These are phyloP conservation scores for Aix galericulata DNA, from an alignment of 2,113 vertebrate genomes.

Conservation along the genomic window DNA sequence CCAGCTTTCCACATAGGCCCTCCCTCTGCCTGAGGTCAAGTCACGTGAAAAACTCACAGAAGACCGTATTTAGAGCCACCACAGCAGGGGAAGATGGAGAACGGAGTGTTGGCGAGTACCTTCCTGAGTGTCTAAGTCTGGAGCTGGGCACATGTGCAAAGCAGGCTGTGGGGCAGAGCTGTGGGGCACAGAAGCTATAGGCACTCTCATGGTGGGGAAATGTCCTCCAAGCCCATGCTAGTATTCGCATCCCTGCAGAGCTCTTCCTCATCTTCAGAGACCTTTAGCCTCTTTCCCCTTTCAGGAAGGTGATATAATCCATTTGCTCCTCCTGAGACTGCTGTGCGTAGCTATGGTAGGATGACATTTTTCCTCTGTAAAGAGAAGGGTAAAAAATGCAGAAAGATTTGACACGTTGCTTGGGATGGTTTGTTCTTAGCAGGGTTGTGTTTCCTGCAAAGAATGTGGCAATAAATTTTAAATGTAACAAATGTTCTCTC, in stretches of 20 bases:
- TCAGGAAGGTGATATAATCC: background rate
- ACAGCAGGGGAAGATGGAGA: background rate
- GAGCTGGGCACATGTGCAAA: rapidly evolving
- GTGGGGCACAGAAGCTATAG: background rate
- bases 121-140: background rate
- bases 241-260: background rate
- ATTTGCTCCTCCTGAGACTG: background rate
- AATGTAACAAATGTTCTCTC: background rate
- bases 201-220: background rate
- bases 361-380: background rate
- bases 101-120: background rate
- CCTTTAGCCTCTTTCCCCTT: background rate
- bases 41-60: background rate
- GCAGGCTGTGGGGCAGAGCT: background rate
- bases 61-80: background rate
- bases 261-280: background rate
- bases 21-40: background rate
- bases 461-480: background rate
- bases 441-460: background rate
- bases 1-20: background rate
- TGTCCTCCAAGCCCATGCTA: background rate
- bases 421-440: background rate
- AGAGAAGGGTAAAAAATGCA: background rate
- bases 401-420: background rate
- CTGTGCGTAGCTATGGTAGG: background rate